Evolutionary conservation across 2,797 vertebrate species (phyloP).

Genomic region (Intellagama lesueurii): DNA sequence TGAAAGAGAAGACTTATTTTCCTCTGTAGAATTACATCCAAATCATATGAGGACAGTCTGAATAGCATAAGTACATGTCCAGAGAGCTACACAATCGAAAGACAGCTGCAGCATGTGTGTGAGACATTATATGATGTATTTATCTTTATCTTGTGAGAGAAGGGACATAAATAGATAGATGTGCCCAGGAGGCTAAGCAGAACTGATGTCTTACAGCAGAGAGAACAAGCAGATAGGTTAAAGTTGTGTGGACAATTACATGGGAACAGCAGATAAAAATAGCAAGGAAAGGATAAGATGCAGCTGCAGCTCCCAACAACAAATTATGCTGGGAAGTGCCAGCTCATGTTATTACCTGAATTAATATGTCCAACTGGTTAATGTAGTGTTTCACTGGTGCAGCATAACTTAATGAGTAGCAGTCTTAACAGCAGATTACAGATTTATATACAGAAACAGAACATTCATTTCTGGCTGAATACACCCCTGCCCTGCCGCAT

Average conservation of each 20-base stretch:
- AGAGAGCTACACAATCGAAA: constrained; percentile 50
- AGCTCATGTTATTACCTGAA: constrained; percentile 29
- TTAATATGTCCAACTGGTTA: constrained; percentile 10
- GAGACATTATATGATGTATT: constrained; percentile 46
- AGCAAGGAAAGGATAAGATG: constrained; percentile 28
- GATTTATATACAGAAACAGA: constrained; percentile 12
- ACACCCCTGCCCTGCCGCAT: neutral
- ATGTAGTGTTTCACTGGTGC: constrained; percentile 34
- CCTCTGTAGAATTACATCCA: constrained; percentile 52
- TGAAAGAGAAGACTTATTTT: constrained; percentile 47
- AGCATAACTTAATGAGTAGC: constrained; percentile 38
- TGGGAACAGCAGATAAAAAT: constrained; percentile 44
- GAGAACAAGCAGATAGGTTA: constrained; percentile 53
- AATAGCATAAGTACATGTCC: constrained; percentile 14
- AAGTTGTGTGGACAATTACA: constrained; percentile 47
- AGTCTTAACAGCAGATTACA: neutral
- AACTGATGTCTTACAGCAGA: constrained; percentile 53
- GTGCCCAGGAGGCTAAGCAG: constrained; percentile 35
- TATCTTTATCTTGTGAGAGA: constrained; percentile 56
- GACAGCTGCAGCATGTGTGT: constrained; percentile 55
- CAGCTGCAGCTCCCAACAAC: constrained; percentile 31
- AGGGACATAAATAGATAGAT: constrained; percentile 58
- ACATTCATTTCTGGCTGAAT: constrained; percentile 26
- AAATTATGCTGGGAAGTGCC: constrained; percentile 42
- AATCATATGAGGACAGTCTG: constrained; percentile 36